Evolutionary conservation across 1,140 invertebrate species (phyloP).

Genomic region (Drosophila tsacasi): DNA sequence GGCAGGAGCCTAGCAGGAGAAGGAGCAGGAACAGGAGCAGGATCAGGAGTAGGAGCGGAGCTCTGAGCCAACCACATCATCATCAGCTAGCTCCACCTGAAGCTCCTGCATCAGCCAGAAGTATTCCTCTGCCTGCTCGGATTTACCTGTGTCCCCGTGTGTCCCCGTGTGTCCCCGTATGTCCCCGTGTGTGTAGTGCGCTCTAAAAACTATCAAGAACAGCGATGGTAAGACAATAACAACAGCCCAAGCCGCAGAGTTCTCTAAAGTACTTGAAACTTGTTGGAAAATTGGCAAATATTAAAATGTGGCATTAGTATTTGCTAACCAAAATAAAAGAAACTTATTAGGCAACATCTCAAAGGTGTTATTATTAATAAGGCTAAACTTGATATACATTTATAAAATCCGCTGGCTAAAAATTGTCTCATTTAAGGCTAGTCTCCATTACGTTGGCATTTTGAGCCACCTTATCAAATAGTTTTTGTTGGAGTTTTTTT

Average conservation of each 20-base stretch:
- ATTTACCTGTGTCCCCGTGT: constrained; percentile 43
- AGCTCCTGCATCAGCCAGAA: constrained; percentile 17
- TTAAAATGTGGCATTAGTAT: background rate
- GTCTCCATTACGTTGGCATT: background rate
- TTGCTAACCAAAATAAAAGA: background rate
- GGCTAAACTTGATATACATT: background rate
- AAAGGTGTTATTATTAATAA: too few relatives aligned
- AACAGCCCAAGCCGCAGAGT: background rate
- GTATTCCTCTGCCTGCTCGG: constrained; percentile 18
- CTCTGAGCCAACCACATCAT: constrained; percentile 32
- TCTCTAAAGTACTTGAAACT: background rate
- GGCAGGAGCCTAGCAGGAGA: background rate
- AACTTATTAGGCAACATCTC: too few relatives aligned
- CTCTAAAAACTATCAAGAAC: constrained; percentile 48
- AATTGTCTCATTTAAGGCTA: background rate
- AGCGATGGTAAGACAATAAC: constrained; percentile 32
- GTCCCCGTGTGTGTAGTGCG: constrained; percentile 16
- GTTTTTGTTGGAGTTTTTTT: background rate
- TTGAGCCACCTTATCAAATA: background rate
- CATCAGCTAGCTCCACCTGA: constrained; percentile 22
- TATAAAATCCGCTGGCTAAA: background rate
- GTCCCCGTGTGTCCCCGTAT: constrained; percentile 1
- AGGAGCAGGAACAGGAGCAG: background rate
- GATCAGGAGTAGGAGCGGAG: background rate
- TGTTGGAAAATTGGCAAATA: background rate